Evolutionary conservation across 2,888 invertebrate species (phyloP).

Genomic region (Caenorhabditis sulstoni): DNA sequence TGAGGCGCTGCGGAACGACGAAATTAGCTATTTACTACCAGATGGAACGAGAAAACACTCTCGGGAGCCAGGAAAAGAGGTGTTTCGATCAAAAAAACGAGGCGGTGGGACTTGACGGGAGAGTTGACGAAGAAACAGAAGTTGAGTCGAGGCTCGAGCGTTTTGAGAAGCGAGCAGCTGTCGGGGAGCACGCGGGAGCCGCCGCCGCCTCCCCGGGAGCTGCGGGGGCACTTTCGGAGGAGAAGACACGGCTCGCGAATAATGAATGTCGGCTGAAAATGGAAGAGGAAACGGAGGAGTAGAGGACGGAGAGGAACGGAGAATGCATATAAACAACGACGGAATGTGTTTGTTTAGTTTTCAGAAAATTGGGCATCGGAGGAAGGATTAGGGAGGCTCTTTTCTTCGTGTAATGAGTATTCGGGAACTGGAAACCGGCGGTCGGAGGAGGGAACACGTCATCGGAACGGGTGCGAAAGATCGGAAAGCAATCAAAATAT

Average conservation of each 20-base stretch:
- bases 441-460: background rate
- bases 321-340: conserved; percentile 9
- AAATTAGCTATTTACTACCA: conserved; percentile 17
- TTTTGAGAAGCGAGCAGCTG: conserved; percentile 21
- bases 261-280: background rate
- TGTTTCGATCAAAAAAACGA: conserved; percentile 14
- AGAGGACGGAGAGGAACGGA: conserved; percentile 1
- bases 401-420: conserved; percentile 14
- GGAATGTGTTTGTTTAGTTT: conserved; percentile 28
- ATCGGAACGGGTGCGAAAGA: conserved; percentile 15
- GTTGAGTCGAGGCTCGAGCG: conserved; percentile 1
- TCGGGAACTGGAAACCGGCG: conserved; percentile 4
- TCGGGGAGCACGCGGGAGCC: conserved; percentile 13
- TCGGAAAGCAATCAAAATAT: conserved; percentile 45
- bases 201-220: background rate
- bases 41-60: background rate
- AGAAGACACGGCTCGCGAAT: too few species aligned
- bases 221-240: too few species aligned
- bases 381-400: background rate
- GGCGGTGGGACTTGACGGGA: background rate
- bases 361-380: conserved; percentile 1
- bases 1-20: background rate
- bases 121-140: conserved; percentile 32
- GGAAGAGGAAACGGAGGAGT: background rate
- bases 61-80: background rate